A percentile compares a stretch with the other conserved stretches of the same genome.
phyloP scores from a whole-genome alignment of 1,140 invertebrate species.

The Drosophila sechellia region DNA sequence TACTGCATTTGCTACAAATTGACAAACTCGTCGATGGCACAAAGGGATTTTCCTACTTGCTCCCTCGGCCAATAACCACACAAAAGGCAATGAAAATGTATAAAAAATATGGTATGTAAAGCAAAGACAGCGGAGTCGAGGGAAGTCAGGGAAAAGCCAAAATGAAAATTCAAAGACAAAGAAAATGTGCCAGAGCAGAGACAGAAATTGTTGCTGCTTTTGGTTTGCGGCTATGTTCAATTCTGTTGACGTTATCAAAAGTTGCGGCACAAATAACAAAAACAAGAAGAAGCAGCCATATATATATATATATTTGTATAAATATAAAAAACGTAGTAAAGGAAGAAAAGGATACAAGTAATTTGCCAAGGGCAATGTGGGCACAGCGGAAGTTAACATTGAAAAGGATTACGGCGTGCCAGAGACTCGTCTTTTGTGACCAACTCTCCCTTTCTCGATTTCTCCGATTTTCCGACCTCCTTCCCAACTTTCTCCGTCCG shows the following conservation, averaged over 20 bases:
- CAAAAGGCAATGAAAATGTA: slow-evolving; percentile 22
- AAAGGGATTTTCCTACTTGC: slow-evolving; percentile 27
- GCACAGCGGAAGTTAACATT: slow-evolving; percentile 76
- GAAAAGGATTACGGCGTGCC: slow-evolving; percentile 77
- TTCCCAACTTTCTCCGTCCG: background rate
- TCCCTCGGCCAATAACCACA: slow-evolving; percentile 11
- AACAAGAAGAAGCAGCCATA: slow-evolving; percentile 18
- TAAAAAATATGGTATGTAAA: slow-evolving; percentile 61
- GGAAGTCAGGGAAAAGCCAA: slow-evolving; percentile 23
- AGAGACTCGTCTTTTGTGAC: slow-evolving; percentile 54
- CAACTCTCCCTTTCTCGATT: slow-evolving; percentile 14
- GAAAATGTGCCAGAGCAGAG: slow-evolving; percentile 59
- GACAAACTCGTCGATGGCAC: slow-evolving; percentile 67
- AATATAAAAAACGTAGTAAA: slow-evolving; percentile 12
- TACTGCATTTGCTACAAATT: slow-evolving; percentile 78
- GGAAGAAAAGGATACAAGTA: slow-evolving; percentile 75
- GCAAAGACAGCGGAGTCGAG: slow-evolving; percentile 9
- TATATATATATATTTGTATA: slow-evolving; percentile 4
- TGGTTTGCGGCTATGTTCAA: slow-evolving; percentile 75
- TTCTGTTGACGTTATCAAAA: slow-evolving; percentile 81
- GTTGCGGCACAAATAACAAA: slow-evolving; percentile 53
- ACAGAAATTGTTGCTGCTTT: slow-evolving; percentile 42
- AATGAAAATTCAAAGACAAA: slow-evolving; percentile 71
- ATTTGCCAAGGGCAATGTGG: slow-evolving; percentile 72
- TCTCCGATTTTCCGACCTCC: slow-evolving; percentile 7